Percentiles rank a stretch among this genome's conserved stretches.
Evolutionary conservation across 2,797 vertebrate species (phyloP).

Genomic region (Arrhamphus sclerolepis): DNA sequence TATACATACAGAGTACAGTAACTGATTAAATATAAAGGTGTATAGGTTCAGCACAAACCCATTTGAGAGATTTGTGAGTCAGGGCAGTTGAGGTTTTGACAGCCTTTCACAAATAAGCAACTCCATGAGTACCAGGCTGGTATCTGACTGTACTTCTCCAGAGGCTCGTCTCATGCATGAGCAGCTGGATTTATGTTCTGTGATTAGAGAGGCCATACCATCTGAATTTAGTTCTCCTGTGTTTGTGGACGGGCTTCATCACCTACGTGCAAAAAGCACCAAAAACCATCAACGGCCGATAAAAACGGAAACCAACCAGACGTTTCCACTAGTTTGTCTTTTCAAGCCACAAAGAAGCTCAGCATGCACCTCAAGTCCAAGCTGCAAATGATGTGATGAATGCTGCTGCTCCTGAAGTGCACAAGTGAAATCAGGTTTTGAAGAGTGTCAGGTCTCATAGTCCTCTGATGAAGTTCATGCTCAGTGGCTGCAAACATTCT

Average conservation of each 20-base stretch:
- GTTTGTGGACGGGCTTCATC: constrained; percentile 2
- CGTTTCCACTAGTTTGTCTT: constrained; percentile 22
- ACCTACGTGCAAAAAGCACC: constrained; percentile 13
- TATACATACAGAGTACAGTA: constrained; percentile 42
- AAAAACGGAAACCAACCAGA: constrained; percentile 1
- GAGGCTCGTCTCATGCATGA: constrained; percentile 28
- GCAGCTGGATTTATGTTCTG: constrained; percentile 11
- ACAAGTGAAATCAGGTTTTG: constrained; percentile 9
- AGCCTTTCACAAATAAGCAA: constrained; percentile 7
- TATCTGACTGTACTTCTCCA: constrained; percentile 14
- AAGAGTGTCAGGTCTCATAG: neutral
- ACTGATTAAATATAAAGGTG: constrained; percentile 39
- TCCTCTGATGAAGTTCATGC: constrained; percentile 21
- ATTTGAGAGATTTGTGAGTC: constrained; percentile 19
- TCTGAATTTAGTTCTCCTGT: neutral
- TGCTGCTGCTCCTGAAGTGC: constrained; percentile 14
- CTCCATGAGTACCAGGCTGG: constrained; percentile 23
- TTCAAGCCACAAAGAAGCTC: constrained; percentile 15
- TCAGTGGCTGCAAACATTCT: constrained; percentile 10
- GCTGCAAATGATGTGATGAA: constrained; percentile 27
- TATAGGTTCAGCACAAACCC: constrained; percentile 16
- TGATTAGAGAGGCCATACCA: constrained; percentile 5
- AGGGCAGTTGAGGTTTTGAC: neutral
- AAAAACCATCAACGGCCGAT: constrained; percentile 19
- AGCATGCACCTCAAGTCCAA: constrained; percentile 3